Evolutionary conservation across 2,888 invertebrate genomes (phyloP), one percentile per base, ranked within the genome.

Genomic region (Drosophila tripunctata): DNA sequence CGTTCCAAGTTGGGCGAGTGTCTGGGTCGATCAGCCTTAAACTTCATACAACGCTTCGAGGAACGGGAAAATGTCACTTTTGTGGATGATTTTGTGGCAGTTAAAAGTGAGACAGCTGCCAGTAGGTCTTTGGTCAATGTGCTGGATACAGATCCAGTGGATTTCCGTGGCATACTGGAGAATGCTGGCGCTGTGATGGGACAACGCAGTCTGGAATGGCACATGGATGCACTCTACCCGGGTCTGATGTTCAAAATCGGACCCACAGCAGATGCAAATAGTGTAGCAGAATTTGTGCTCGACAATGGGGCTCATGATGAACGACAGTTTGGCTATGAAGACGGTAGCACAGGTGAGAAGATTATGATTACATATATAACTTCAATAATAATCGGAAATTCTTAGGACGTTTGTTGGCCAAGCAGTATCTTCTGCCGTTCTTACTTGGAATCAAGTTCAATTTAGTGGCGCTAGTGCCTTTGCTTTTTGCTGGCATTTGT

Each of bases 391-490:
- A 33, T 4, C 27, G 1, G 7, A 19, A 1, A 7, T 10, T 6
- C 27, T 17, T 48, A 96, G 96, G 94, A 71, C 94, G 94, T 14
- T 91, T 96, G 21, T 86, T 96, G 66, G 93, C 96, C 50, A 93
- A 94, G 73, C 95, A 95, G 69, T 93, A 96, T 55, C 84, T 96
- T n/a, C 92, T 96, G 14, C 96, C 96, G 19, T 93, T 96, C 78
- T 92, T 96, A 1, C 92, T 96, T 8, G 96, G 96, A 5, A 93
- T 96, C 74, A 96, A 96, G 91, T 95, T 96, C 87, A 96, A 96
- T 86, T 91, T 96, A 38, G 93, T 94, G 1, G 95, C 96, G 0
- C 89, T 96, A 61, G 91, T 96, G 12, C 96, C 96, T 0, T 88
- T 96, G 48, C 87, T 96, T 6, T 93, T 96, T 66, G 96, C 95